Percentiles rank a stretch among this genome's conserved stretches.
These are phyloP conservation scores for Motacilla tschutschensis DNA, from an alignment of 2,113 vertebrate genomes.

Conservation along the genomic window DNA sequence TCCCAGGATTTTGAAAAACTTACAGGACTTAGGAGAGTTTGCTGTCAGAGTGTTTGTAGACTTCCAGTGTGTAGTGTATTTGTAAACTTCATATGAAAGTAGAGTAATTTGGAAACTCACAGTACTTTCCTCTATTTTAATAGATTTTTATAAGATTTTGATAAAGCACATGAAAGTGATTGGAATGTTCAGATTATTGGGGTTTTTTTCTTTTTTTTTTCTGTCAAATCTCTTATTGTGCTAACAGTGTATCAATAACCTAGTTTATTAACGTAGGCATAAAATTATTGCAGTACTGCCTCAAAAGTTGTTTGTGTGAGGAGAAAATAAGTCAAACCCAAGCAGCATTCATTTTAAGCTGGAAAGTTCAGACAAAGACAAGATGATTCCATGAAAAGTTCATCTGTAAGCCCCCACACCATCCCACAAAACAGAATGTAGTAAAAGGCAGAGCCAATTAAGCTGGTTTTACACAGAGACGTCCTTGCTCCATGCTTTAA, in stretches of 20 bases:
- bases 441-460: background rate
- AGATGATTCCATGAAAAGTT: background rate
- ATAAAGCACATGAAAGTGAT: background rate
- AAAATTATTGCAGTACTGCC: background rate
- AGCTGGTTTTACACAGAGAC: background rate
- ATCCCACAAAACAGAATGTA: background rate
- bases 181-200: background rate
- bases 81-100: background rate
- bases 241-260: background rate
- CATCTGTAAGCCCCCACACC: fast-evolving
- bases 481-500: background rate
- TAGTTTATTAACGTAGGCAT: background rate
- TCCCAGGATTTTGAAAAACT: background rate
- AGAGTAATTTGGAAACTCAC: background rate
- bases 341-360: background rate
- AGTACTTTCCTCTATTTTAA: background rate
- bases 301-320: background rate
- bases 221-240: background rate
- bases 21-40: background rate
- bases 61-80: background rate
- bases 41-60: background rate
- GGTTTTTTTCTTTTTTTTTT: background rate
- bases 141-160: background rate
- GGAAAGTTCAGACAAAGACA: background rate
- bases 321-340: background rate